phyloP scores from a whole-genome alignment of 2,113 vertebrate species.

The Sturnus vulgaris region DNA sequence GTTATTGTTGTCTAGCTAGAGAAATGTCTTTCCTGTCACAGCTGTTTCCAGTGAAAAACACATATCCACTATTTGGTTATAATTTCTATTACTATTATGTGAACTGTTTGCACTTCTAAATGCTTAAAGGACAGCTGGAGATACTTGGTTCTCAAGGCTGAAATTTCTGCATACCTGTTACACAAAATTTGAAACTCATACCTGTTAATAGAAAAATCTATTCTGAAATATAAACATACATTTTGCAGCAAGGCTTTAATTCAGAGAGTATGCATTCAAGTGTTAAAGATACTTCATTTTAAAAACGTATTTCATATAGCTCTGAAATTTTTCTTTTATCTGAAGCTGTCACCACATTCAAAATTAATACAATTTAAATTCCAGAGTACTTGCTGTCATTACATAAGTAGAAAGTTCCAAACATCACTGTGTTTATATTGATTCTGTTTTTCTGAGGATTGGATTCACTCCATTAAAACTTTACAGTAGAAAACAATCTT shows the following conservation, averaged over 20 bases:
- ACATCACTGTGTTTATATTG: slow-evolving; percentile 8
- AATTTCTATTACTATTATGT: not conserved
- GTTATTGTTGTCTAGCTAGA: not conserved
- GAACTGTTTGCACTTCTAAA: not conserved
- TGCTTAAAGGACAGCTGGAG: not conserved
- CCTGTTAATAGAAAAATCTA: not conserved
- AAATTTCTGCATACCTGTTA: not conserved
- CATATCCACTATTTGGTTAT: not conserved
- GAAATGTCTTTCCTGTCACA: not conserved
- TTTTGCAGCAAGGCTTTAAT: not conserved
- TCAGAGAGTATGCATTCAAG: not conserved
- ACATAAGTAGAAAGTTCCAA: slow-evolving; percentile 20
- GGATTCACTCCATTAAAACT: not conserved
- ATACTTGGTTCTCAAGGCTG: not conserved
- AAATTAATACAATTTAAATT: slow-evolving; percentile 22
- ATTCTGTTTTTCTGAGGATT: not conserved
- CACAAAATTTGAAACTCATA: not conserved
- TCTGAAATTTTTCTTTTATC: not conserved
- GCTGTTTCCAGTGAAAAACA: not conserved
- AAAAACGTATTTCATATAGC: not conserved
- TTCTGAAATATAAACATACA: not conserved
- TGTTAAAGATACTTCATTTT: slow-evolving; percentile 9
- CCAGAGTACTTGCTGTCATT: not conserved
- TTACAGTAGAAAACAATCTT: not conserved
- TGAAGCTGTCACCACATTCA: slow-evolving; percentile 6